These are phyloP conservation scores for Bovichtus variegatus DNA, from an alignment of 2,797 vertebrate genomes.

Conservation along the genomic window DNA sequence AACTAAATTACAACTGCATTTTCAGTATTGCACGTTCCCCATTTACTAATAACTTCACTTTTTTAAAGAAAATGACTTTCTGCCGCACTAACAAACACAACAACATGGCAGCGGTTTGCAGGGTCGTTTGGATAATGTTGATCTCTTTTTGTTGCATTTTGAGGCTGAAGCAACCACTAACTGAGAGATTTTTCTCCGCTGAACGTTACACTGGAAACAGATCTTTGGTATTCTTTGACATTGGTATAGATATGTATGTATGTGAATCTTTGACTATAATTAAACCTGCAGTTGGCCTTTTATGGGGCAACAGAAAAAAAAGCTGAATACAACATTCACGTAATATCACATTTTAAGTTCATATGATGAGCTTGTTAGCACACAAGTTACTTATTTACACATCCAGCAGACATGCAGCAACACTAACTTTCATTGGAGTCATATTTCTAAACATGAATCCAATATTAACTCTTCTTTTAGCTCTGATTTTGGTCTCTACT, in stretches of 20 bases:
- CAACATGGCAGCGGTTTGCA: neutral
- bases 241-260: neutral
- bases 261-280: neutral
- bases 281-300: neutral
- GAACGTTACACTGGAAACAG: neutral
- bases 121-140: neutral
- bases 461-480: neutral
- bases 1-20: neutral
- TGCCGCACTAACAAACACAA: neutral
- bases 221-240: neutral
- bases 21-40: slow-evolving; percentile 12
- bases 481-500: neutral
- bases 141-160: neutral
- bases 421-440: neutral
- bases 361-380: neutral
- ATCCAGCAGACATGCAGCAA: neutral
- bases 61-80: neutral
- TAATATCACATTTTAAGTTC: neutral
- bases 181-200: neutral
- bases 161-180: neutral
- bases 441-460: neutral
- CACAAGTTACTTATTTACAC: neutral
- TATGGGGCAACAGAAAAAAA: neutral
- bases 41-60: neutral
- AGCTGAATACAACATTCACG: neutral